A percentile compares a stretch with the other conserved stretches of the same genome.
phyloP scores from a whole-genome alignment of 2,797 vertebrate genomes.

The Pipistrellus nathusii region DNA sequence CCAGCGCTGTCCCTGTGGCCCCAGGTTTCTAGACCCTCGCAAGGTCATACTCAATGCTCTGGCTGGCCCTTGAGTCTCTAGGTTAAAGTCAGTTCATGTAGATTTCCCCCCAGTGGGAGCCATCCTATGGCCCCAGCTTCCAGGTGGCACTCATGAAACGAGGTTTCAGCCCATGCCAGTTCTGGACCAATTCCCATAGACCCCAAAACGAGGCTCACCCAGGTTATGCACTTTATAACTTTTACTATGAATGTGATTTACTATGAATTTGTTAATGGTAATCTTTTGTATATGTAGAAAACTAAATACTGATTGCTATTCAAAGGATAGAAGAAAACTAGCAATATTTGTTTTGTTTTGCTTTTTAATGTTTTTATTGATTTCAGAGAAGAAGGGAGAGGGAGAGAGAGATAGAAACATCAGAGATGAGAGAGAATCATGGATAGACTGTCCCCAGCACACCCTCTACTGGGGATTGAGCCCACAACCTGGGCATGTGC shows the following conservation, averaged over 20 bases:
- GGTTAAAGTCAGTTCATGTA: too few species aligned
- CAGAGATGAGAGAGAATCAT: too few species aligned
- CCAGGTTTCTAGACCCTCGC: background rate
- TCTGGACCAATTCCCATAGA: background rate
- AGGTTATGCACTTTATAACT: background rate
- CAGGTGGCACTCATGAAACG: fast-evolving
- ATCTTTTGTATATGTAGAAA: background rate
- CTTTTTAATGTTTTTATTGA: too few species aligned
- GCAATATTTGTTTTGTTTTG: background rate
- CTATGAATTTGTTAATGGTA: background rate
- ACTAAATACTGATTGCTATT: background rate
- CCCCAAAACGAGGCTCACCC: background rate
- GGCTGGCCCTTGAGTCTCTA: background rate
- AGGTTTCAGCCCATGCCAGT: background rate
- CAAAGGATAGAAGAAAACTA: background rate
- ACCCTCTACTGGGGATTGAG: too few species aligned
- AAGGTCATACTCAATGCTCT: background rate
- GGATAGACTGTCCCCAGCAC: too few species aligned
- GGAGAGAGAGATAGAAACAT: too few species aligned
- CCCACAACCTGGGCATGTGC: too few species aligned
- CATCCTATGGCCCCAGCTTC: too few species aligned
- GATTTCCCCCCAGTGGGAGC: background rate
- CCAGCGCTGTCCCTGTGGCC: fast-evolving
- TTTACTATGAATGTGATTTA: background rate
- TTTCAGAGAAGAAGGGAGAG: too few species aligned